A percentile compares a stretch with the other conserved stretches of the same genome.
phyloP scores from a whole-genome alignment of 2,888 invertebrate species.

The Dinocampus coccinellae region DNA sequence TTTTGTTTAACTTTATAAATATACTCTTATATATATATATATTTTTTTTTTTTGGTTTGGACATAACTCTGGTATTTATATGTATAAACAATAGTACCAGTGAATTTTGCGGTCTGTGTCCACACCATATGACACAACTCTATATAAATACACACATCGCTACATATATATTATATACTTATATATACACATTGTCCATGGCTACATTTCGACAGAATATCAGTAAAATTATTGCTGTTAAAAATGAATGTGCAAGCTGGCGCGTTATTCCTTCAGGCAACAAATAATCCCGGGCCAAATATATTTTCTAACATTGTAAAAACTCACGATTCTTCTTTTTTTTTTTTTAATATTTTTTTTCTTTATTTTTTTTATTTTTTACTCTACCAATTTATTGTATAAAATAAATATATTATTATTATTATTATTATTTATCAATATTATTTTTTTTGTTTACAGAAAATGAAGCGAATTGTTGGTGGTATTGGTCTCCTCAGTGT shows the following conservation, averaged over 20 bases:
- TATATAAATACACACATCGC: neutral
- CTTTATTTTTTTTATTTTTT: no score
- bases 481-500: conserved; percentile 33
- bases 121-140: conserved; percentile 1
- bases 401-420: no score
- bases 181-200: neutral
- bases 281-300: conserved; percentile 4
- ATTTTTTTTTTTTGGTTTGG: neutral
- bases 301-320: conserved; percentile 17
- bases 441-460: conserved; percentile 37
- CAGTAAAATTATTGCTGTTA: conserved; percentile 16
- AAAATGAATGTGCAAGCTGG: conserved; percentile 28
- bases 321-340: conserved; percentile 4
- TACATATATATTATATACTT: neutral
- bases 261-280: conserved; percentile 24
- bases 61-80: conserved; percentile 1
- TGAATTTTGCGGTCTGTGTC: conserved; percentile 14
- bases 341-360: neutral
- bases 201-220: conserved; percentile 9
- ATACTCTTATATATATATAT: no score
- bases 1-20: no score
- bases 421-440: neutral
- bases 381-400: no score
- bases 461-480: conserved; percentile 40
- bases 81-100: neutral